Percentiles rank a stretch among this genome's conserved stretches.
phyloP scores from a whole-genome alignment of 2,113 vertebrate genomes.

The Sciurus niger region DNA sequence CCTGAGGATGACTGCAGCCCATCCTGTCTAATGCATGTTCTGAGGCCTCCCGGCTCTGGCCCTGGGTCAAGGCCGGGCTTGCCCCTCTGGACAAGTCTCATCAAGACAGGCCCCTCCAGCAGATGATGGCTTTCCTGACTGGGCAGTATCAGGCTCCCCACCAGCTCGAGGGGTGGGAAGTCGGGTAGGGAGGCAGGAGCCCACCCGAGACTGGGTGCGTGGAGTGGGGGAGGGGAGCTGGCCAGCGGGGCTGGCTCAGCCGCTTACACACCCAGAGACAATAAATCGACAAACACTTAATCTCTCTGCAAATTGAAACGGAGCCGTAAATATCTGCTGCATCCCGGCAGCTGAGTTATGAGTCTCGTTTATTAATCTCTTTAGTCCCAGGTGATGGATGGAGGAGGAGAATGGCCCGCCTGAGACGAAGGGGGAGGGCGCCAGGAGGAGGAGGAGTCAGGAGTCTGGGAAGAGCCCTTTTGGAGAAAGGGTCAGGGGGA shows the following conservation, averaged over 20 bases:
- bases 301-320: conserved; percentile 80
- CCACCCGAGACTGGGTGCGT: not conserved
- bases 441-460: not conserved
- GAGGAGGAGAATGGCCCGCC: conserved; percentile 64
- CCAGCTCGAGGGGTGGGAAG: not conserved
- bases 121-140: not conserved
- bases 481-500: not conserved
- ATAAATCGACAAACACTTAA: conserved; percentile 83
- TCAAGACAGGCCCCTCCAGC: not conserved
- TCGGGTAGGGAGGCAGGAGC: not conserved
- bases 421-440: not conserved
- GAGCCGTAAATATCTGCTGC: conserved; percentile 72
- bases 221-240: not conserved
- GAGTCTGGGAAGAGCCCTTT: conserved; percentile 2
- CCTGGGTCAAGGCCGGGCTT: not conserved
- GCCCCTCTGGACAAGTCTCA: not conserved
- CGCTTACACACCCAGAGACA: conserved; percentile 61
- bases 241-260: conserved; percentile 21
- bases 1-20: not conserved
- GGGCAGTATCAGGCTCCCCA: not conserved
- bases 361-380: conserved; percentile 78
- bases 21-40: not conserved
- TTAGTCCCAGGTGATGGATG: conserved; percentile 71
- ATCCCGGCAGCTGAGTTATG: conserved; percentile 79
- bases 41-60: not conserved